Conservation (phyloP, 2,113 vertebrate genomes). For the Anser brachyrhynchus region DNA sequence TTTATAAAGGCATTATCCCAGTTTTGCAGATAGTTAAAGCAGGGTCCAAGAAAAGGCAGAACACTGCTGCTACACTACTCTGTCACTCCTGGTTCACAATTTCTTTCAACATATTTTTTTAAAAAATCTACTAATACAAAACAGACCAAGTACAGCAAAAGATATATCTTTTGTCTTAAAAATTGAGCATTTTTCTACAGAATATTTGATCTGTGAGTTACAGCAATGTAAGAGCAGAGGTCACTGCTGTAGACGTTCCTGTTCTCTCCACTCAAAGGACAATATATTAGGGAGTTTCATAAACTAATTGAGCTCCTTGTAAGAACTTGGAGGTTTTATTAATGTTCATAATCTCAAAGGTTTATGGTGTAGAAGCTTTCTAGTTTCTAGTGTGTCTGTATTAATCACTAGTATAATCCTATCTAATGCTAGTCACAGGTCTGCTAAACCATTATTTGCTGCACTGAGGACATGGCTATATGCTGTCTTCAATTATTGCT, state of each 20-base stretch:
- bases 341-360: background rate
- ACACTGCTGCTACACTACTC: background rate
- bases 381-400: background rate
- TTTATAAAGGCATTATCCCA: background rate
- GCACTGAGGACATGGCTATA: background rate
- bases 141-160: background rate
- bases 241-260: background rate
- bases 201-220: background rate
- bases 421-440: background rate
- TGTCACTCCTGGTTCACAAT: background rate
- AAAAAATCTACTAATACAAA: background rate
- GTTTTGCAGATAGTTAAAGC: background rate
- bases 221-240: background rate
- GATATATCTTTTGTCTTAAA: background rate
- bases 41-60: background rate
- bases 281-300: background rate
- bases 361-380: background rate
- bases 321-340: background rate
- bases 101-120: background rate
- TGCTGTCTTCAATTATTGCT: background rate
- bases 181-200: background rate
- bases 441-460: background rate
- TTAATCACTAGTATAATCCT: background rate
- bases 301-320: background rate
- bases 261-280: background rate